Conservation (phyloP, 2,113 vertebrate species). For the Ciconia boyciana region DNA sequence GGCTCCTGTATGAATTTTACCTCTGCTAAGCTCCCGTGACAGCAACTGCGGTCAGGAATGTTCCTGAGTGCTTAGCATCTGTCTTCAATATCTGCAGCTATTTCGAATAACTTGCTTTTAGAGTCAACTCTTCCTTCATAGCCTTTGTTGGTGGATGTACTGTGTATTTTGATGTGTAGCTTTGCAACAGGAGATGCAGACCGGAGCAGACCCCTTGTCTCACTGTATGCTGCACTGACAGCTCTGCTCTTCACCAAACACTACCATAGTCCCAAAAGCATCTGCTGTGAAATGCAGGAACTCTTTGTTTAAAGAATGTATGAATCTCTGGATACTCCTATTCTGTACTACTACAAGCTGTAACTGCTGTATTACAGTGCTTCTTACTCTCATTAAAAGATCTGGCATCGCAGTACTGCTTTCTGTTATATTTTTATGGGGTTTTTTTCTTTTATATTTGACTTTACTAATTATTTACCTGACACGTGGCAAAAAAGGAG, state of each 20-base stretch:
- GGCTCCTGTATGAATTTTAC: not conserved
- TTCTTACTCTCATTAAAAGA: slow-evolving; percentile 24
- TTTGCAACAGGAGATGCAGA: not conserved
- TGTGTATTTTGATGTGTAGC: not conserved
- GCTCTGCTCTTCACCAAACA: not conserved
- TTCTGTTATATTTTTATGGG: not conserved
- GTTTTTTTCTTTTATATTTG: not conserved
- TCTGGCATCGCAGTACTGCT: not conserved
- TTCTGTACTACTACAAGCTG: not conserved
- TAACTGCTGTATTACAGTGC: not conserved
- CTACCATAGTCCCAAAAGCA: not conserved
- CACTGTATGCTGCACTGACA: accelerated
- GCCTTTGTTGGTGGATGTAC: not conserved
- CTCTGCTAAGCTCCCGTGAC: accelerated
- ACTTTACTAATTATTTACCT: not conserved
- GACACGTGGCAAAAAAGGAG: not conserved
- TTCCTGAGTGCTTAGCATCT: not conserved
- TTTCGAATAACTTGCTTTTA: not conserved
- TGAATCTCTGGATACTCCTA: not conserved
- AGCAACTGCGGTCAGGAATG: accelerated
- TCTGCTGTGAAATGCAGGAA: not conserved
- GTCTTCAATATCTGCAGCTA: not conserved
- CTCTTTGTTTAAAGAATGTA: not conserved
- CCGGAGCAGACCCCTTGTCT: accelerated
- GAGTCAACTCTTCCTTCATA: not conserved